Conservation (phyloP, 2,113 vertebrate genomes). For the Eclectus roratus region DNA sequence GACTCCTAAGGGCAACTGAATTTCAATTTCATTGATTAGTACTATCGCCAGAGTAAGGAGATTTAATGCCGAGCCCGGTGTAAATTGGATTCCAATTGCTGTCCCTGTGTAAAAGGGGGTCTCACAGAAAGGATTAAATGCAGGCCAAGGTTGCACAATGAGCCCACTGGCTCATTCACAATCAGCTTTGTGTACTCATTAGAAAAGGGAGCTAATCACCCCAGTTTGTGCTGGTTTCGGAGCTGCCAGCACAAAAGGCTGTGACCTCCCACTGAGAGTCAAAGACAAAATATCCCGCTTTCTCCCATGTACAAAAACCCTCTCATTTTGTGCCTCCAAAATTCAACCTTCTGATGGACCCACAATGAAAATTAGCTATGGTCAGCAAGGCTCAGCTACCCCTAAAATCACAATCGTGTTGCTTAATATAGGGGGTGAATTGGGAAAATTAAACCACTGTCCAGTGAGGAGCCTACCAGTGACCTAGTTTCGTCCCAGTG, state of each 20-base stretch:
- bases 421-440: not conserved
- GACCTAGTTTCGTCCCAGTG: constrained; percentile 59
- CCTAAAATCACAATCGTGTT: not conserved
- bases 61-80: constrained; percentile 22
- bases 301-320: not conserved
- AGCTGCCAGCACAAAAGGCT: constrained; percentile 55
- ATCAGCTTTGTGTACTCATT: constrained; percentile 66
- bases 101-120: constrained; percentile 39
- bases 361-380: constrained; percentile 4
- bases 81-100: constrained; percentile 68
- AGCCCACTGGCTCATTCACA: constrained; percentile 66
- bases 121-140: constrained; percentile 64
- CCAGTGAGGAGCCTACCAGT: constrained; percentile 10
- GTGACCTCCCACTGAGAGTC: constrained; percentile 49
- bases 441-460: constrained; percentile 36
- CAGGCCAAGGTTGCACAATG: constrained; percentile 63
- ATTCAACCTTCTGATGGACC: constrained; percentile 6
- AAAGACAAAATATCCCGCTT: constrained; percentile 39
- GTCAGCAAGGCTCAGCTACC: constrained; percentile 15
- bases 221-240: constrained; percentile 55
- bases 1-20: not conserved
- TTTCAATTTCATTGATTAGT: constrained; percentile 61
- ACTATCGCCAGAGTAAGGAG: constrained; percentile 16
- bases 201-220: constrained; percentile 65
- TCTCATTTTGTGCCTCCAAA: constrained; percentile 10